These are phyloP conservation scores for Sinocyclocheilus rhinocerous DNA, from an alignment of 2,113 vertebrate species.

Conservation along the genomic window DNA sequence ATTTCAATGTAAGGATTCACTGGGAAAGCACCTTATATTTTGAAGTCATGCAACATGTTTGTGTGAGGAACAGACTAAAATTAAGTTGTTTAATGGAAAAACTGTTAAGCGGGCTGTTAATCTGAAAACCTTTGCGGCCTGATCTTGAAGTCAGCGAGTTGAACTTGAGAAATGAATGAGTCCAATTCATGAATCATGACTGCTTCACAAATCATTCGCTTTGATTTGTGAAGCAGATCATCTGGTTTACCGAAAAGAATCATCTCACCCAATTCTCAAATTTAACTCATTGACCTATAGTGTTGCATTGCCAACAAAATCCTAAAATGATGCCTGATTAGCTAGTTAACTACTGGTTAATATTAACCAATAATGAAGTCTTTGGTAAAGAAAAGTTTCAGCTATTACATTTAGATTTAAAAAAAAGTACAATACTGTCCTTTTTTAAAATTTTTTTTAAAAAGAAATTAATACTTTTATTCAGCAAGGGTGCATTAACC, in stretches of 20 bases:
- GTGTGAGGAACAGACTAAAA: neutral
- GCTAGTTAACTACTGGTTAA: neutral
- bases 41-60: neutral
- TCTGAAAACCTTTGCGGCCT: no score
- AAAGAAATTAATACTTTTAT: no score
- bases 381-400: neutral
- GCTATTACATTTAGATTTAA: neutral
- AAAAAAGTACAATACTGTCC: neutral
- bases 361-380: neutral
- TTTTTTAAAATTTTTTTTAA: no score
- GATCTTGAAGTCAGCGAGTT: no score
- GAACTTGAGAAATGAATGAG: neutral
- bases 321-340: neutral
- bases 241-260: neutral
- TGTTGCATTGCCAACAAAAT: neutral
- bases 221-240: neutral
- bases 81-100: no score
- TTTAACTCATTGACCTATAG: neutral
- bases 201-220: no score
- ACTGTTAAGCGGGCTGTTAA: no score
- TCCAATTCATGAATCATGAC: neutral
- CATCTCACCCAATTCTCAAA: neutral
- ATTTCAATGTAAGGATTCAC: slow-evolving; percentile 10
- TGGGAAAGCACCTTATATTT: slow-evolving; percentile 53
- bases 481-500: no score